Conservation (phyloP, 2,797 vertebrate species). For the Aplochiton taeniatus region DNA sequence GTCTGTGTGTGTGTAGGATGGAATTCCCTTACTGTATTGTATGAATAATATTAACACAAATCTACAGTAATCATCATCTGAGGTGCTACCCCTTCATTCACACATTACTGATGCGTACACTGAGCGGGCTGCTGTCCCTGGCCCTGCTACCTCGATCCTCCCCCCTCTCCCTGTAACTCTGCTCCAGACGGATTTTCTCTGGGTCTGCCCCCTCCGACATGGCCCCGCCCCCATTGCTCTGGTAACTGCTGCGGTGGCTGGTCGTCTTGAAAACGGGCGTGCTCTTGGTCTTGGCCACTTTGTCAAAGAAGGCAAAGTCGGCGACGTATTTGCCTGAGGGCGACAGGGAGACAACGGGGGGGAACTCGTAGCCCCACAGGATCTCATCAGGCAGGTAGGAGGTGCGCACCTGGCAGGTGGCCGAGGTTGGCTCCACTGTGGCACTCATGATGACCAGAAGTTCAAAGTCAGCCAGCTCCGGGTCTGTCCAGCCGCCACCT, state of each 20-base stretch:
- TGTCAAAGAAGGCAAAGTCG: conserved; percentile 92
- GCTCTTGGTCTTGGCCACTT: conserved; percentile 82
- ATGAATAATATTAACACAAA: conserved; percentile 10
- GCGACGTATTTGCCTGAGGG: conserved; percentile 91
- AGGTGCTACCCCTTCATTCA: conserved; percentile 45
- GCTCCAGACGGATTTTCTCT: conserved; percentile 89
- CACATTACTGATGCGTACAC: conserved; percentile 92
- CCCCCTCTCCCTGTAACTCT: conserved; percentile 81
- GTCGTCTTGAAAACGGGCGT: conserved; percentile 71
- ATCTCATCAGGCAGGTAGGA: conserved; percentile 93
- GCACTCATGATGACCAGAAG: conserved; percentile 89
- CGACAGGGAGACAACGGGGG: conserved; percentile 88
- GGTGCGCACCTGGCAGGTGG: conserved; percentile 91
- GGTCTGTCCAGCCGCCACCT: conserved; percentile 72
- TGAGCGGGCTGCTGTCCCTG: conserved; percentile 71
- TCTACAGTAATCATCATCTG: conserved; percentile 5
- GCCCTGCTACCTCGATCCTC: conserved; percentile 55
- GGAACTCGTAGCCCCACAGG: conserved; percentile 94
- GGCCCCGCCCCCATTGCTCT: conserved; percentile 55
- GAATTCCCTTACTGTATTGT: conserved; percentile 14
- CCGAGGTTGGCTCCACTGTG: conserved; percentile 90
- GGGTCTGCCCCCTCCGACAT: conserved; percentile 74
- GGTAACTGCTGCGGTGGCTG: conserved; percentile 39
- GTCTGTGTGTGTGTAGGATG: background rate
- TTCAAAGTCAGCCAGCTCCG: conserved; percentile 83